phyloP scores from a whole-genome alignment of 2,797 vertebrate genomes.

The Triplophysa yarkandensis region DNA sequence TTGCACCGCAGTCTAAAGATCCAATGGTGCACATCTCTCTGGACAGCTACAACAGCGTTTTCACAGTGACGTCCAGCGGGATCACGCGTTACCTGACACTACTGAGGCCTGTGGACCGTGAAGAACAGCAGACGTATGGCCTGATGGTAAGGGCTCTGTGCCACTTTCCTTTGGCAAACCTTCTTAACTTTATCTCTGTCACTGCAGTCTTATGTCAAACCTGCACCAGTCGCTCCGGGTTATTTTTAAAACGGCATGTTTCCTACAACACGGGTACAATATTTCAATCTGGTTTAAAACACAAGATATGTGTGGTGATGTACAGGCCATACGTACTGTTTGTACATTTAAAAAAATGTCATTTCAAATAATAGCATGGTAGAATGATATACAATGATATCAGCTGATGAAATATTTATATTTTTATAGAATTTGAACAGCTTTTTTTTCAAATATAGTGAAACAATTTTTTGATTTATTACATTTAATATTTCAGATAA shows the following conservation, averaged over 20 bases:
- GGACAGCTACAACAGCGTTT: slow-evolving; percentile 83
- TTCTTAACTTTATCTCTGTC: slow-evolving; percentile 29
- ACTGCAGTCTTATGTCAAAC: slow-evolving; percentile 12
- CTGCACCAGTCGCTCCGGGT: background rate
- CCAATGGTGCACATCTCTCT: slow-evolving; percentile 87
- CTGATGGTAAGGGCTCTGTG: slow-evolving; percentile 81
- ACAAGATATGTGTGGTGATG: background rate
- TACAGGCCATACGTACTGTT: too few species aligned
- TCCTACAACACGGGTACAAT: background rate
- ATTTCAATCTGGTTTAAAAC: slow-evolving; percentile 1
- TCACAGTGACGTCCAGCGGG: slow-evolving; percentile 84
- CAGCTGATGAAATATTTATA: too few species aligned
- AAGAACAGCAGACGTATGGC: slow-evolving; percentile 87
- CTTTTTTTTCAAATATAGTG: too few species aligned
- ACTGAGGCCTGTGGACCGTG: slow-evolving; percentile 90
- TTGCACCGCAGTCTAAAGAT: slow-evolving; percentile 83
- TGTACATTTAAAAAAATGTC: too few species aligned
- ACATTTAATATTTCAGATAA: too few species aligned
- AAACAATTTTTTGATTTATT: too few species aligned
- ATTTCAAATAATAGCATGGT: too few species aligned
- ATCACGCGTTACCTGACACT: slow-evolving; percentile 90
- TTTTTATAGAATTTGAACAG: too few species aligned
- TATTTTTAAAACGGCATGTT: slow-evolving; percentile 24
- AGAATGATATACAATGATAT: too few species aligned
- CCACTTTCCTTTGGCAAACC: slow-evolving; percentile 26